Evolutionary conservation across 64 coral and sea anemone genomes (phyloP), one percentile per base, ranked within the genome.

Genomic region (Pocillopora verrucosa): DNA sequence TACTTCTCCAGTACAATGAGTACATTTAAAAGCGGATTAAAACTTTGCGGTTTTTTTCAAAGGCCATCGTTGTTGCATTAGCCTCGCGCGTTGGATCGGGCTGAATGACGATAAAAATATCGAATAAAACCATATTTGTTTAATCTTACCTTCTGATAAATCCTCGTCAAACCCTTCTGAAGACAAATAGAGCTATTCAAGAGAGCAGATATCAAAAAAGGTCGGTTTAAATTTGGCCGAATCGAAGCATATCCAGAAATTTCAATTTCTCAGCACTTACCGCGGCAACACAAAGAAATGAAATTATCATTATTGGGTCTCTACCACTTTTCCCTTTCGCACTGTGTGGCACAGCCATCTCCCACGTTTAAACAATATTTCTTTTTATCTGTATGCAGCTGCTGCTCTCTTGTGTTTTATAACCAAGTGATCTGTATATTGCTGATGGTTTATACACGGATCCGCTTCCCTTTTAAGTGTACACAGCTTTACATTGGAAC

Each of bases 401-500:
- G 0, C 75, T 57, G 75, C 75, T 7, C 56, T 19, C 41, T 56
- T 3, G 73, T 12, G 61, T 62, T 62, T 17, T 62, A 3, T 62
- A 11, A 11, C 25, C 11, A 70, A 70, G 67, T 70, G 25, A 70
- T 70, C 41, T 19, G 2, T 19, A 56, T 77, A 45, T 56, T 37
- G 75, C 19, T 38, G 9, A 15, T 56, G 6, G 16, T 76, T 45
- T 19, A 16, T 16, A 17, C 13, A 16, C 34, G 0, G 14, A 45
- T 38, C 74, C 36, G 74, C 36, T 56, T 77, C 56, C 75, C 34
- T 77, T 56, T 56, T 77, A 57, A 16, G 41, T 77, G 20, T 56
- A 77, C 75, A 56, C 38, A 77, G 75, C 75, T 77, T 77, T 36
- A 77, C 75, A 77, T 37, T 10, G 75, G 34, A 16, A 56, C 16